Percentiles rank a stretch among this genome's conserved stretches.
These are phyloP conservation scores for Callosobruchus maculatus DNA, from an alignment of 2,888 invertebrate species.

Conservation along the genomic window DNA sequence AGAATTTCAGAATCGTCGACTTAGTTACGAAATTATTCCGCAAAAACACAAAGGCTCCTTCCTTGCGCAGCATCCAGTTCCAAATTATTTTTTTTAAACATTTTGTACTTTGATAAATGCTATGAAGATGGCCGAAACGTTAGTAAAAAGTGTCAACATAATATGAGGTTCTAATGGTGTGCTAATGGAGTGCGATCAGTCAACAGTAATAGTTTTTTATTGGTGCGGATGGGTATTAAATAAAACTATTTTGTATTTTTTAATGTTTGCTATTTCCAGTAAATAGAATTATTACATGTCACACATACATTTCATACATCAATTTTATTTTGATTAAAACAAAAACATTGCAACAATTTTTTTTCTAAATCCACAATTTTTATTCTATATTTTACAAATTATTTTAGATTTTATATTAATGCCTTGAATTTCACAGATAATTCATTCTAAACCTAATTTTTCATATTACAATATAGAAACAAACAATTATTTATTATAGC, in stretches of 20 bases:
- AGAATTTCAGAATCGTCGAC: too few species aligned
- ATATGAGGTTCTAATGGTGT: too few species aligned
- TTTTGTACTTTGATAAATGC: too few species aligned
- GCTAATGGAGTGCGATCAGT: too few species aligned
- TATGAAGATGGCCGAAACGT: too few species aligned
- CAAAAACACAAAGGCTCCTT: too few species aligned
- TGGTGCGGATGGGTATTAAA: background rate
- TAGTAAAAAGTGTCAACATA: too few species aligned
- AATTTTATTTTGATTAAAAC: slow-evolving; percentile 36
- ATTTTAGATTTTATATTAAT: slow-evolving; percentile 35
- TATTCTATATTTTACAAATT: slow-evolving; percentile 39
- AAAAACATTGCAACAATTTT: slow-evolving; percentile 41
- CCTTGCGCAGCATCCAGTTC: too few species aligned
- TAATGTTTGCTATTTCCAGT: slow-evolving; percentile 45
- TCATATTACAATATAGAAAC: slow-evolving; percentile 20
- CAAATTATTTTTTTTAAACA: too few species aligned
- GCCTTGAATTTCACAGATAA: slow-evolving; percentile 40
- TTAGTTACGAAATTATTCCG: too few species aligned
- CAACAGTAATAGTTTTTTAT: too few species aligned
- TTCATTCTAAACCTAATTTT: slow-evolving; percentile 34
- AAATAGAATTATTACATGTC: slow-evolving; percentile 45
- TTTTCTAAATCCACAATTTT: slow-evolving; percentile 38
- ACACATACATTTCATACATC: slow-evolving; percentile 47
- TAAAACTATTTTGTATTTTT: slow-evolving; percentile 27
- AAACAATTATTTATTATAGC: slow-evolving; percentile 17